phyloP scores from a whole-genome alignment of 1,140 invertebrate genomes.

The Diuraphis noxia region DNA sequence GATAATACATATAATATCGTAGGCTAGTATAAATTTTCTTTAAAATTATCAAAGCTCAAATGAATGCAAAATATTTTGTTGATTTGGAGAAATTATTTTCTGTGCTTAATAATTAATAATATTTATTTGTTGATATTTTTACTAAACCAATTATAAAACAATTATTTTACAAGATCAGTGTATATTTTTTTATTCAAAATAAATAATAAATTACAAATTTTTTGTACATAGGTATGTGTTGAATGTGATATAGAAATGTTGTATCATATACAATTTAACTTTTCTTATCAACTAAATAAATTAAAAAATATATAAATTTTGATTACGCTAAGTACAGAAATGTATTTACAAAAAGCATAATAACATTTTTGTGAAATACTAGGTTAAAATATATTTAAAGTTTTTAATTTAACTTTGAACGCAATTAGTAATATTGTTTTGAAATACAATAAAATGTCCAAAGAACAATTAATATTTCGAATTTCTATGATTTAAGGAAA shows the following conservation, averaged over 20 bases:
- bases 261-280: background rate
- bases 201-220: conserved; percentile 8
- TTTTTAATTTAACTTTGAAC: background rate
- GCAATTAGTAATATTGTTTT: background rate
- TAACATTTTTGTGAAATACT: background rate
- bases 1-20: background rate
- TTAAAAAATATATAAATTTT: background rate
- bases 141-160: background rate
- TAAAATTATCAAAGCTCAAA: background rate
- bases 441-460: background rate
- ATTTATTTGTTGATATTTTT: background rate
- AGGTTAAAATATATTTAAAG: background rate
- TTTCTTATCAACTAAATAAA: background rate
- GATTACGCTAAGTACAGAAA: background rate
- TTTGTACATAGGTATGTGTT: background rate
- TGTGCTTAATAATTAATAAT: background rate
- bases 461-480: no score
- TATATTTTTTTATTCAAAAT: conserved; percentile 24
- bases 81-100: background rate
- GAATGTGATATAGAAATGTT: background rate
- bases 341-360: background rate
- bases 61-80: background rate
- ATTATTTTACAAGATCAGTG: background rate
- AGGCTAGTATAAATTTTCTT: background rate
- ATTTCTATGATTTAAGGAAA: background rate